These are phyloP conservation scores for Irena cyanogastra DNA, from an alignment of 2,113 vertebrate genomes.

Conservation along the genomic window DNA sequence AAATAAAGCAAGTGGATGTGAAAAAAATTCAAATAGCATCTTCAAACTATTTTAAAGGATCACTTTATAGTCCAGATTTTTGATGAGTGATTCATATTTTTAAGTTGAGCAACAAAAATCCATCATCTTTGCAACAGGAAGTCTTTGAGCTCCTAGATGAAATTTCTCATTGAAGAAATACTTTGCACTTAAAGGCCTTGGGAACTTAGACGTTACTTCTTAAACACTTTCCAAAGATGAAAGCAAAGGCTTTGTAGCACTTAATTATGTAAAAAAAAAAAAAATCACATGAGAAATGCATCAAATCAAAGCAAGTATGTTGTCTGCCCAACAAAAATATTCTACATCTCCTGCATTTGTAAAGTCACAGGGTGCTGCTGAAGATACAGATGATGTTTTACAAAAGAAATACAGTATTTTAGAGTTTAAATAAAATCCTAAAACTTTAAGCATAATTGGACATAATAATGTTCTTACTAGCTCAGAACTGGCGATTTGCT, in stretches of 20 bases:
- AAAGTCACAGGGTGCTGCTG: neutral
- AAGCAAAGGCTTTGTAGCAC: neutral
- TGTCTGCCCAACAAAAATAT: neutral
- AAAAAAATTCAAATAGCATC: constrained; percentile 9
- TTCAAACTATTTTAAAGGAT: neutral
- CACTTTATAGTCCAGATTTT: neutral
- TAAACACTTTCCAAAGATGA: neutral
- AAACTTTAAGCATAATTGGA: neutral
- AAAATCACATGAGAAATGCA: neutral
- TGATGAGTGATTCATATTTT: constrained; percentile 5
- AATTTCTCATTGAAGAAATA: constrained; percentile 8
- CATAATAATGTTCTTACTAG: neutral
- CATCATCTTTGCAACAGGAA: neutral
- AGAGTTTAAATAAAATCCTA: neutral
- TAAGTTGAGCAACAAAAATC: neutral
- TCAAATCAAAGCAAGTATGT: neutral
- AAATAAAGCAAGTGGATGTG: neutral
- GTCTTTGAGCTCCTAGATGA: neutral
- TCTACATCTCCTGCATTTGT: neutral
- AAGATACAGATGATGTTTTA: neutral
- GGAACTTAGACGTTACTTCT: neutral
- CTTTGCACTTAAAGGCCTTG: neutral
- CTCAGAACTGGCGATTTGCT: neutral
- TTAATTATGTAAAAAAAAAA: neutral
- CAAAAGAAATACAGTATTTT: neutral